Percentiles rank a stretch among this genome's conserved stretches.
Conservation (phyloP, 2,113 vertebrate genomes). For the Psophia crepitans region DNA sequence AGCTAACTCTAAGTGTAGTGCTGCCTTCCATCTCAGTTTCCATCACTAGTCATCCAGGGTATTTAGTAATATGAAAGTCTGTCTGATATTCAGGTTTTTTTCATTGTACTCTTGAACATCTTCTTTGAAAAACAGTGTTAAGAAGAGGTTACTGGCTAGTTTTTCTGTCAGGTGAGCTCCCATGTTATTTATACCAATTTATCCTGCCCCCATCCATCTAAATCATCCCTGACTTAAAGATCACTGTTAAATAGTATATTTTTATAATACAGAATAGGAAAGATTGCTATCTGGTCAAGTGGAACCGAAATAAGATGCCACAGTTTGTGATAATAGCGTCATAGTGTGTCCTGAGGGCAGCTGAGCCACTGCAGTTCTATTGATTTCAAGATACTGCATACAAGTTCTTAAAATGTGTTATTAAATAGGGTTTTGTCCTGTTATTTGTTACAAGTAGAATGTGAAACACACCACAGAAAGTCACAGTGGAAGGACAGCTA, state of each 20-base stretch:
- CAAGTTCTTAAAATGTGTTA: neutral
- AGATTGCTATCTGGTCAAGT: neutral
- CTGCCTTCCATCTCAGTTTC: neutral
- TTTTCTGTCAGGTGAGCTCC: neutral
- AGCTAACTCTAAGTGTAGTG: neutral
- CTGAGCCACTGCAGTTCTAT: neutral
- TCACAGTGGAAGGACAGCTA: neutral
- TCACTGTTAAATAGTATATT: neutral
- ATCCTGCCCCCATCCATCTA: neutral
- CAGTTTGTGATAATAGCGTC: constrained; percentile 21
- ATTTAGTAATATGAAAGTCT: neutral
- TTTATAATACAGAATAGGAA: neutral
- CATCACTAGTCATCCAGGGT: neutral
- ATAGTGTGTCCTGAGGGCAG: constrained; percentile 13
- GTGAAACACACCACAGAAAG: neutral
- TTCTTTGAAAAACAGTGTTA: neutral
- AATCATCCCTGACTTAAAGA: neutral
- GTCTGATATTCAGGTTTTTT: neutral
- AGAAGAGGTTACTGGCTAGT: neutral
- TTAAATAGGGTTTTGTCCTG: constrained; percentile 1
- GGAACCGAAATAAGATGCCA: constrained; percentile 4
- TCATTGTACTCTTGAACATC: neutral
- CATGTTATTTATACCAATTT: neutral
- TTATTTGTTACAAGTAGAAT: neutral
- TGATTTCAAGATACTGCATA: constrained; percentile 5